Base-by-base conservation (phyloP, 37 sponge, comb jelly and placozoan genomes). In the Diacarnus erythraeanus region DNA sequence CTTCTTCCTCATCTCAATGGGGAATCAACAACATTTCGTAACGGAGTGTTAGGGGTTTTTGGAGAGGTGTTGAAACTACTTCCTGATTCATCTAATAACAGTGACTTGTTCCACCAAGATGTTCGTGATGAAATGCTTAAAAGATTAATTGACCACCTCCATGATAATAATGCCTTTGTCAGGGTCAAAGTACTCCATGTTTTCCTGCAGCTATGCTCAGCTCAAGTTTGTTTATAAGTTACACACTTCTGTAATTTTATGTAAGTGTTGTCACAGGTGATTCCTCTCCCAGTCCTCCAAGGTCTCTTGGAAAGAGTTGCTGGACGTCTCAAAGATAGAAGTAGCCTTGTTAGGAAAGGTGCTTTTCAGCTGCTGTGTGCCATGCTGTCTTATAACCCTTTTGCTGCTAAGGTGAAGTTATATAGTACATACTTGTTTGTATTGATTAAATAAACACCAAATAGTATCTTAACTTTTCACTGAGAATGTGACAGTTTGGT, bases 151-250 rank as follows among this genome's bases (percentile, higher is more conserved):
- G 80, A 91, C 2, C 97, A 94, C 57, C 63, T 97, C 41, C 93
- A 97, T 63, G 97, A 97, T 71, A 86, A 85, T 33, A 88, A 97
- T 84, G 97, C 97, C n/a, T 97, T 94, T 86, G 97, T 97, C 23
- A 81, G 97, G 38, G 88, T 92, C 78, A 89, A 87, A 71, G 70
- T 66, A 9, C 80, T 97, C 0, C 95, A 97, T 68, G 84, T 97
- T 34, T 83, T 92, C 83, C 71, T 63, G 33, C 87, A 89, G 69
- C 84, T 97, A 27, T 56, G 35, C 41, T 22, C 59, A 1, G 72
- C 57, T 23, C 78, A 92, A 73, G 93, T 87, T 21, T 34, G 77
- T 70, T 33, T 21, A 20, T 38, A 38, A 3, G 38, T 68, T 36
- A 63, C 31, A 30, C 18, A 23, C 18, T 63, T 47, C 12, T 47